A percentile compares a stretch with the other conserved stretches of the same genome.
Conservation (phyloP, 2,113 vertebrate species). For the Upupa epops region DNA sequence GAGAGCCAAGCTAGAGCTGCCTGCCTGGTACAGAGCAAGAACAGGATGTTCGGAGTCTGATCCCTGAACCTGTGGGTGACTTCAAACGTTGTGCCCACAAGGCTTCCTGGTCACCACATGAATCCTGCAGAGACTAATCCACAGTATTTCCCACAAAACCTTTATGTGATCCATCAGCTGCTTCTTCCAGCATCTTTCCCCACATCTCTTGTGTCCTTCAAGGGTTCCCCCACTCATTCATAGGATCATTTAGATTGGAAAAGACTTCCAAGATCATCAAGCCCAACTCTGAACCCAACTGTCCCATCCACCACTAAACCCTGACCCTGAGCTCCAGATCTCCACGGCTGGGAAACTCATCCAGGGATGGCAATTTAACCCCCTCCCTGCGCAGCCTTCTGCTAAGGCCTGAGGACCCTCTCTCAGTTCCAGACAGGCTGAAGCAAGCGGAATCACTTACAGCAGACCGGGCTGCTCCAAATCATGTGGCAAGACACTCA, state of each 20-base stretch:
- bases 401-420: no score
- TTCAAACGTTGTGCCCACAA: background rate
- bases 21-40: rapidly evolving
- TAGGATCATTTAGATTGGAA: no score
- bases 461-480: background rate
- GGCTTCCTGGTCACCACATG: background rate
- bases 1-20: background rate
- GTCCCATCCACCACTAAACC: no score
- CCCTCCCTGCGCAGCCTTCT: no score
- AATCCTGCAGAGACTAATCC: background rate
- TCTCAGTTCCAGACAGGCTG: no score
- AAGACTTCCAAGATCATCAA: no score
- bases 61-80: background rate
- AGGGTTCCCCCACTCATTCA: background rate
- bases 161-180: background rate
- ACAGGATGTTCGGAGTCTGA: rapidly evolving
- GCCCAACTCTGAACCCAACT: no score
- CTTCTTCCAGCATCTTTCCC: background rate
- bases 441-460: background rate
- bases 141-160: background rate
- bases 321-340: no score
- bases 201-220: background rate
- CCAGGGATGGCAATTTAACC: no score
- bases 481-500: rapidly evolving
- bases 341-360: no score